Base-by-base conservation (phyloP, 2,113 vertebrate species). In the Osmerus eperlanus region DNA sequence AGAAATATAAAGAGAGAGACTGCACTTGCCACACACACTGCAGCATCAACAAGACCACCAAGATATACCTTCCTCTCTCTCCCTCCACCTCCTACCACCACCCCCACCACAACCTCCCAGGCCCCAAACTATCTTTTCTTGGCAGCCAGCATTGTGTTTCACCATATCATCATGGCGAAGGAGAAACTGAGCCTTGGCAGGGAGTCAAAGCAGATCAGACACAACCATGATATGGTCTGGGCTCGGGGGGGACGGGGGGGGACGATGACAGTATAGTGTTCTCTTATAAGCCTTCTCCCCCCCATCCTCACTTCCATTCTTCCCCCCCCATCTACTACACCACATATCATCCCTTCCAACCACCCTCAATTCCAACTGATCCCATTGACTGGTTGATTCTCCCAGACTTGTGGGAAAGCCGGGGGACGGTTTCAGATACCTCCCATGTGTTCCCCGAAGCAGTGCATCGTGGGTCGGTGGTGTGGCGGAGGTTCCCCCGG, bases 21-120 rank as follows among this genome's bases (percentile, higher is more conserved):
- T 82, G 81, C 83, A 87, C 87, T 82, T 81, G 83, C 84, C 87
- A 86, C 89, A 90, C 88, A 90, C 88, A 90, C 83, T 74, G 84
- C 58, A 84, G 71, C 29, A 60, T 76, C 78, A 70, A 28, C 32
- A 62, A 71, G 67, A 59, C 71, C 56, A 74, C 59, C 59, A 47
- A 47, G 8, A 47, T 47, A 47, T 47, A 47, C 41, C 41, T 47
- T 47, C 41, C 9, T 1, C 58, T 71, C 55, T 56, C 65, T 32
- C 54, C 64, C 74, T 74, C 52, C 53, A 75, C 83, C 74, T 68
- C 77, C 53, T 85, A 83, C 72, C 79, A 83, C 81, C 83, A 77
- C 63, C 75, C 68, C 68, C 76, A 80, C 73, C 68, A 65, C 56
- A 56, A 66, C 78, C 81, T 78, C 79, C 74, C 85, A 51, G 69